Percentiles rank a stretch among this genome's conserved stretches.
Conservation (phyloP, 2,113 vertebrate genomes). For the Pheucticus melanocephalus region DNA sequence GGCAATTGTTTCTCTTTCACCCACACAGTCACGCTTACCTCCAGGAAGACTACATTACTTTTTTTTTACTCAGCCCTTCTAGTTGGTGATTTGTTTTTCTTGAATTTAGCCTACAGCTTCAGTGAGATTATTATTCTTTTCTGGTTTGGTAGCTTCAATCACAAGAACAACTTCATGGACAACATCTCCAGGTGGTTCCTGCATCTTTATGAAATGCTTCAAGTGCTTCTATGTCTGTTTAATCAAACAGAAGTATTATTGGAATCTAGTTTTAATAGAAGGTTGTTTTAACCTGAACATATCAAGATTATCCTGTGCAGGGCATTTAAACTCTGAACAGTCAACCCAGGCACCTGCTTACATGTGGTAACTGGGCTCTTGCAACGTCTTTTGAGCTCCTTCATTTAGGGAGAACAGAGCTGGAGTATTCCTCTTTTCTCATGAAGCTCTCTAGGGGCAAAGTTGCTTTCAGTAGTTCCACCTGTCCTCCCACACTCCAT, state of each 20-base stretch:
- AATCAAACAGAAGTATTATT: not conserved
- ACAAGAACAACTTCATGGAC: not conserved
- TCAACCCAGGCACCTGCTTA: not conserved
- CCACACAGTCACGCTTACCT: not conserved
- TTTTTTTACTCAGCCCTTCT: not conserved
- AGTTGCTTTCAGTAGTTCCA: not conserved
- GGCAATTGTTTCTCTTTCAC: not conserved
- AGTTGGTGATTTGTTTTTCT: not conserved
- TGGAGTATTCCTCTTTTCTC: not conserved
- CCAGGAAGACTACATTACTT: not conserved
- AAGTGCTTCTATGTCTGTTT: not conserved
- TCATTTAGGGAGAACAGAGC: not conserved
- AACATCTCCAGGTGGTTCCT: not conserved
- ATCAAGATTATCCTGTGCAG: not conserved
- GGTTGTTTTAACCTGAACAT: not conserved
- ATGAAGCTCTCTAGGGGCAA: not conserved
- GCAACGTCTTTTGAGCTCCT: not conserved
- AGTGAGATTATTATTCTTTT: not conserved
- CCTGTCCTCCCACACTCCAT: not conserved
- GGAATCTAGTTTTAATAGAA: not conserved
- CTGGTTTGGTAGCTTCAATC: not conserved
- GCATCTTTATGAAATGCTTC: not conserved
- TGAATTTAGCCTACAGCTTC: not conserved
- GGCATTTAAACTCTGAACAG: not conserved
- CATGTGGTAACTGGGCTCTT: not conserved